Base-by-base conservation (phyloP, 23 tunicate genomes). In the Styela clava region DNA sequence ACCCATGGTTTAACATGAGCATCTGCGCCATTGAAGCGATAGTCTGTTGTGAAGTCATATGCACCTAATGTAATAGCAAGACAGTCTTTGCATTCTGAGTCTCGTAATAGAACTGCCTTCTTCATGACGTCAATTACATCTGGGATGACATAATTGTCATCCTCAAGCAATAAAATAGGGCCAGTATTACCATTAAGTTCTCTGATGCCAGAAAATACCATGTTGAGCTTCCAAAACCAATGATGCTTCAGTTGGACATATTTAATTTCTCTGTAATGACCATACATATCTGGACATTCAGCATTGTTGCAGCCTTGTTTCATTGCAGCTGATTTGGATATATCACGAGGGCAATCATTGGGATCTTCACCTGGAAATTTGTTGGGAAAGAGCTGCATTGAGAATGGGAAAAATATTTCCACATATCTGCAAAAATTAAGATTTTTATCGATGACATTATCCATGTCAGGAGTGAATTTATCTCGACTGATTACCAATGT, bases 221-320 rank as follows among this genome's bases (percentile, higher is more conserved):
- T 88, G 76, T 94, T 86, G 32, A 94, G 82, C 61, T 94, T 94
- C 98, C 98, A 94, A 32, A 85, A 67, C 98, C 98, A 94, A 62
- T 94, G 98, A 64, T 94, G 98, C 51, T 94, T 94, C 24, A 83
- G 85, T 72, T 94, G 94, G 16, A 94, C 98, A 79, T 68, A 85
- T 74, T 74, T 83, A 12, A 86, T 91, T 74, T 94, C 98, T 20
- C 98, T 74, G 74, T 94, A 94, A 78, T 94, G 91, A 21, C 93
- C 93, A 64, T 83, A 93, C 74, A 32, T 65, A 52, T 93, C 98
- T 0, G 98, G 98, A 78, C 69, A 79, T 28, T 87, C 93, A 2
- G 98, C 98, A 76, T 93, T 93, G 78, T 93, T 93, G 72, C 98
- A 93, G 33, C 94, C 86, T 32, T 44, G 74, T 22, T 44, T 62